A percentile compares a stretch with the other conserved stretches of the same genome.
Conservation (phyloP, 2,888 invertebrate species). For the Ferdinandea cuprea region DNA sequence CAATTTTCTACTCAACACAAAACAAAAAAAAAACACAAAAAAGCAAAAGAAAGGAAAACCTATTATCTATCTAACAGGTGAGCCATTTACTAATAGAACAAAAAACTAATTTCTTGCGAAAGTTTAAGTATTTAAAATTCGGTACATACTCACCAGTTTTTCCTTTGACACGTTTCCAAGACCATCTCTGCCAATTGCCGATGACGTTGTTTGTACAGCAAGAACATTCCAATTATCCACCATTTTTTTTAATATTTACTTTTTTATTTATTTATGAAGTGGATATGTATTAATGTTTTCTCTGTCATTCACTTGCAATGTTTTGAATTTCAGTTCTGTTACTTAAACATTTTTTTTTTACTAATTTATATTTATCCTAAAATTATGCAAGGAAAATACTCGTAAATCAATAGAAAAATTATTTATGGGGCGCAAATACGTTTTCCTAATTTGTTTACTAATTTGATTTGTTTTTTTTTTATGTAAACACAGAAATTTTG, state of each 20-base stretch:
- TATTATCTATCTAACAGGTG: slow-evolving; percentile 48
- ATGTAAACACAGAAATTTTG: slow-evolving; percentile 7
- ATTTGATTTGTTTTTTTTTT: not conserved
- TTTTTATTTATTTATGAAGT: slow-evolving; percentile 2
- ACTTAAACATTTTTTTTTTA: slow-evolving; percentile 15
- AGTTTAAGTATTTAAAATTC: slow-evolving; percentile 13
- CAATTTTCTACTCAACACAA: slow-evolving; percentile 10
- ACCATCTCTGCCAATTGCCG: slow-evolving; percentile 88
- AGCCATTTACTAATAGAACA: slow-evolving; percentile 50
- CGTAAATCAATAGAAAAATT: not conserved
- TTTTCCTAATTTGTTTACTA: slow-evolving; percentile 19
- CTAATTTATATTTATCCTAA: slow-evolving; percentile 21
- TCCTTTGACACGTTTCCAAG: slow-evolving; percentile 78
- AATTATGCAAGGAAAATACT: slow-evolving; percentile 8
- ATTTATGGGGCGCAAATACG: not conserved
- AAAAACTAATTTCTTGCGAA: slow-evolving; percentile 36
- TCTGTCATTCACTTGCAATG: slow-evolving; percentile 31
- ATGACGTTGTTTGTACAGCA: slow-evolving; percentile 86
- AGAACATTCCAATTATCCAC: slow-evolving; percentile 91
- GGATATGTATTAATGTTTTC: slow-evolving; percentile 8
- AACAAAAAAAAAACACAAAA: slow-evolving; percentile 3
- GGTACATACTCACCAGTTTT: slow-evolving; percentile 79
- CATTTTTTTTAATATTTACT: slow-evolving; percentile 36
- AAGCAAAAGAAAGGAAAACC: not conserved
- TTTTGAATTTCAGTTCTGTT: slow-evolving; percentile 25